Percentiles rank a stretch among this genome's conserved stretches.
Conservation (phyloP, 2,888 invertebrate species). For the Drosophila incognita region DNA sequence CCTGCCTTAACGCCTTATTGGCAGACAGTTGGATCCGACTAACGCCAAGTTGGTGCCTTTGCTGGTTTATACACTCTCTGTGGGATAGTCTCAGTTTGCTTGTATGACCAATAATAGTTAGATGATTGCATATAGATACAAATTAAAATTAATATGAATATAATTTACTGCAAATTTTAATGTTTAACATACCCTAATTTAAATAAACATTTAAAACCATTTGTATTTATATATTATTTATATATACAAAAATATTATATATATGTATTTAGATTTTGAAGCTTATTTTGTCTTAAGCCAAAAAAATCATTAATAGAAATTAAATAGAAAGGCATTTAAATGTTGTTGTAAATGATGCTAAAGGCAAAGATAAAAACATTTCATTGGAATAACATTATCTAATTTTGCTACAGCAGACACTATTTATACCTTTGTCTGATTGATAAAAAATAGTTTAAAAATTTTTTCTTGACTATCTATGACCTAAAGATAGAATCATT, state of each 20-base stretch:
- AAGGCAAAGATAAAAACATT: not conserved
- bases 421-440: not conserved
- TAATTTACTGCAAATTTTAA: not conserved
- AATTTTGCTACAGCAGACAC: not conserved
- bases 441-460: not conserved
- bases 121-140: not conserved
- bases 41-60: conserved; percentile 38
- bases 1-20: conserved; percentile 70
- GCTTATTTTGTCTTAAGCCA: not conserved
- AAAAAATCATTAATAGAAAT: not conserved
- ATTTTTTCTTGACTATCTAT: too few relatives aligned
- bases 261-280: not conserved
- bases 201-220: not conserved
- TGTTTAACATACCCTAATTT: not conserved
- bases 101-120: not conserved
- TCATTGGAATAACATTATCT: not conserved
- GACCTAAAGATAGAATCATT: not conserved
- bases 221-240: not conserved
- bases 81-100: not conserved
- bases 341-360: not conserved
- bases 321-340: not conserved
- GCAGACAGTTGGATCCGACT: conserved; percentile 46
- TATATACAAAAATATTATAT: not conserved
- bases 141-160: not conserved
- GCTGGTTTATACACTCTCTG: conserved; percentile 41